These are phyloP conservation scores for Semnornis frantzii DNA, from an alignment of 2,113 vertebrate species.

Conservation along the genomic window DNA sequence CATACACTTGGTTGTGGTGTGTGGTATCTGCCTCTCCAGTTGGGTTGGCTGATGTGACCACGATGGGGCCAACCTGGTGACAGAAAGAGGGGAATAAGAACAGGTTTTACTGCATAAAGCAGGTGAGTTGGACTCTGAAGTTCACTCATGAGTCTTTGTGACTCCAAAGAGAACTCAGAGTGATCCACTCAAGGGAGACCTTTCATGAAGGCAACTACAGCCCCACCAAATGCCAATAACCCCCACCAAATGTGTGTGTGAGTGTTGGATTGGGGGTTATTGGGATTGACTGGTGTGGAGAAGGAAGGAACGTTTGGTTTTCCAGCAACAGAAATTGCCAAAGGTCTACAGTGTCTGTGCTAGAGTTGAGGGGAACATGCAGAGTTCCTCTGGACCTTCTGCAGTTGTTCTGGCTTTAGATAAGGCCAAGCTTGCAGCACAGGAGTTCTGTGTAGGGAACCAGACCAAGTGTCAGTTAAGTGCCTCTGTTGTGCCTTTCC, in stretches of 20 bases:
- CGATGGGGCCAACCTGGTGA: constrained; percentile 87
- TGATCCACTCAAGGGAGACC: background rate
- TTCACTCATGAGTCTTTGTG: background rate
- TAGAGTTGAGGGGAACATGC: background rate
- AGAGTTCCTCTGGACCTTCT: background rate
- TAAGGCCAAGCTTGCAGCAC: fast-evolving
- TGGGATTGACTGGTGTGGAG: background rate
- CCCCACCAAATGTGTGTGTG: no score
- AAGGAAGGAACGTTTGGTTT: background rate
- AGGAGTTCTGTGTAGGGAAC: background rate
- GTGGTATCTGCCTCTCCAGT: constrained; percentile 92
- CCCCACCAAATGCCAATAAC: background rate
- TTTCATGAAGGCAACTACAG: background rate
- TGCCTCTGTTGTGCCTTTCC: background rate
- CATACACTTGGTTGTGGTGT: constrained; percentile 91
- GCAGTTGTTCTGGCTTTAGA: background rate
- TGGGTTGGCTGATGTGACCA: constrained; percentile 90
- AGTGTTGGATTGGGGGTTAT: background rate
- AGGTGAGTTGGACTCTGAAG: background rate
- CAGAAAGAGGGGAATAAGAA: background rate
- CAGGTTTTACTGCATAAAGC: background rate
- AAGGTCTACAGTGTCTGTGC: background rate
- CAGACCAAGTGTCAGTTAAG: background rate
- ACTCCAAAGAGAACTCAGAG: background rate
- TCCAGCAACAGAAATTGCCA: background rate